Evolutionary conservation across 2,113 vertebrate genomes (phyloP), one percentile per base, ranked within the genome.

Genomic region (Amia ocellicauda): DNA sequence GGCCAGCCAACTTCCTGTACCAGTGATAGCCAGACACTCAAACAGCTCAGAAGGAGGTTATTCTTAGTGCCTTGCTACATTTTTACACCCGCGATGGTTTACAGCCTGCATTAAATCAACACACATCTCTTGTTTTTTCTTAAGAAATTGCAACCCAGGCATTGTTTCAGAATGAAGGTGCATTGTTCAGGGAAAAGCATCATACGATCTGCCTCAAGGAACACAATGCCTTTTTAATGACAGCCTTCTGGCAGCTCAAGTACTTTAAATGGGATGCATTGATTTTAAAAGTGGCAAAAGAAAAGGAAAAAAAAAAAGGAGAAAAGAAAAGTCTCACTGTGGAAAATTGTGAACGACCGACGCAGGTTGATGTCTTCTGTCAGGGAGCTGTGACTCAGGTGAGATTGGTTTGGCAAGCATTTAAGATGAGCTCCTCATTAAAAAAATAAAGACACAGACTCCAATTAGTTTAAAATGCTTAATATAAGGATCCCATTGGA

Each of bases 201-300:
- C 26, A 52, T 24, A 45, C 16, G 36, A 64, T 52, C 56, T 45
- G 63, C 40, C 60, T 63, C 22, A 36, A 49, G 60, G 23, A 71
- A 64, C 59, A 64, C 54, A 45, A 60, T 59, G 60, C 62, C 49
- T 22, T 62, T 69, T 61, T 65, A 71, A 76, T 64, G 58, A 45
- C 16, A 11, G 23, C 40, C 60, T 47, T 66, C 58, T 17, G 10
- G 41, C 27, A 26, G 41, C 47, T 43, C 26, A 3, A 31, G 3
- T 20, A 13, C n/a, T 64, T 59, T 73, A 55, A 22, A 41, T 22
- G 29, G 31, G 56, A 64, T 53, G 61, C 40, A 53, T 40, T 51
- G 63, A 63, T 58, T 56, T 64, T 20, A 50, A 22, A 14, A 56
- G 53, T 26, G 19, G 16, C 31, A 36, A 36, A 36, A 36, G 11